Evolutionary conservation across 2,888 invertebrate species (phyloP).

Genomic region (Tenthredo scrophulariae): DNA sequence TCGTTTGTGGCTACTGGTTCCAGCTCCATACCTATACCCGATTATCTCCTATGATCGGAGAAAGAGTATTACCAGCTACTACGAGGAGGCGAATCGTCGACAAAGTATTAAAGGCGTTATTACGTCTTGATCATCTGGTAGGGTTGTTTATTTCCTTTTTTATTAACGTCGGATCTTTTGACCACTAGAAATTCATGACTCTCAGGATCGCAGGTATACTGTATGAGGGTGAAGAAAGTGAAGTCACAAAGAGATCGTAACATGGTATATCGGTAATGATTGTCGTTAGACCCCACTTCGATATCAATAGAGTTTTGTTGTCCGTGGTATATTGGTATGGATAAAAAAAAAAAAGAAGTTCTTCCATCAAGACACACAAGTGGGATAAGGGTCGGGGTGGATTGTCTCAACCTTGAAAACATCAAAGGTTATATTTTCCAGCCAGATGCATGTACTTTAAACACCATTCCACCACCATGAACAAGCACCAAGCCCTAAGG

Average conservation of each 20-base stretch:
- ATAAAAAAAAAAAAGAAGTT: neutral
- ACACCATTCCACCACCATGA: neutral
- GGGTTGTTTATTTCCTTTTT: neutral
- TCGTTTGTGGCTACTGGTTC: constrained; percentile 31
- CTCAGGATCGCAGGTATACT: neutral
- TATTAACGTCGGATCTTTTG: neutral
- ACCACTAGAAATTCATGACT: neutral
- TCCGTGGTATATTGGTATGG: neutral
- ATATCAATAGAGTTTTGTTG: constrained; percentile 29
- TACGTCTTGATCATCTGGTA: neutral
- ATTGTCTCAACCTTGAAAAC: constrained; percentile 45
- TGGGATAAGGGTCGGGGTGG: neutral
- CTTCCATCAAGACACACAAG: neutral
- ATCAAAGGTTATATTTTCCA: constrained; percentile 41
- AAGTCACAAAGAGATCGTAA: constrained; percentile 1
- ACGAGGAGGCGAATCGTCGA: neutral
- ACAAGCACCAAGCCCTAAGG: neutral
- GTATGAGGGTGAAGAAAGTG: neutral
- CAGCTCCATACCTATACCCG: neutral
- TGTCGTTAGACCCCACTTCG: constrained; percentile 21
- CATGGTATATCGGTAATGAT: neutral
- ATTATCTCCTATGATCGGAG: constrained; percentile 1
- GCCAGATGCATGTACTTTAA: constrained; percentile 15
- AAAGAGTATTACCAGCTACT: neutral
- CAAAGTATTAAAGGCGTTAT: neutral